A percentile compares a stretch with the other conserved stretches of the same genome.
Conservation (phyloP, 2,888 invertebrate genomes). For the Crepidodera aurea region DNA sequence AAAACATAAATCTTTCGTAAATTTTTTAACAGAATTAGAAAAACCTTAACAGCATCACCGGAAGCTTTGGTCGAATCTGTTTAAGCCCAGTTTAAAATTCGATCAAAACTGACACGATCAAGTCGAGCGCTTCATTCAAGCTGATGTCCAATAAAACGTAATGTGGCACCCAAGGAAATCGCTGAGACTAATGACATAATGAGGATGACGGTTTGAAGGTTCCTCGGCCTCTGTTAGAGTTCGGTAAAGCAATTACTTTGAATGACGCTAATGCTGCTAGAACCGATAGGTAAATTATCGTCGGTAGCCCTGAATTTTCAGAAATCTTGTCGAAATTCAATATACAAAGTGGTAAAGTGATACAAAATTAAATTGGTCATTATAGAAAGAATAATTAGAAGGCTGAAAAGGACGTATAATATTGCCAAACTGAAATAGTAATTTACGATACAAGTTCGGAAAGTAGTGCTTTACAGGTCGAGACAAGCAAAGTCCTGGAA, state of each 20-base stretch:
- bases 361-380: no score
- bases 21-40: no score
- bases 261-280: conserved; percentile 48
- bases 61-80: conserved; percentile 1
- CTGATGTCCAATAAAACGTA: conserved; percentile 46
- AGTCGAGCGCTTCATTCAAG: conserved; percentile 25
- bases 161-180: conserved; percentile 45
- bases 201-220: conserved; percentile 45
- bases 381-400: no score
- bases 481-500: no score
- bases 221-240: conserved; percentile 24
- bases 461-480: no score
- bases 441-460: no score
- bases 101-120: conserved; percentile 33
- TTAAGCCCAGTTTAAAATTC: conserved; percentile 22
- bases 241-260: conserved; percentile 43
- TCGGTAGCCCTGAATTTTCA: conserved; percentile 11
- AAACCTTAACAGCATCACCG: not conserved
- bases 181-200: conserved; percentile 43
- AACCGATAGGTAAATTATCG: conserved; percentile 49
- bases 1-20: no score
- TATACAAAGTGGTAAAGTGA: not conserved
- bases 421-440: no score
- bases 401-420: no score
- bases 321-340: conserved; percentile 5